Percentiles rank a stretch among this genome's conserved stretches.
phyloP scores from a whole-genome alignment of 2,797 vertebrate genomes.

The Benthosema pterotum region DNA sequence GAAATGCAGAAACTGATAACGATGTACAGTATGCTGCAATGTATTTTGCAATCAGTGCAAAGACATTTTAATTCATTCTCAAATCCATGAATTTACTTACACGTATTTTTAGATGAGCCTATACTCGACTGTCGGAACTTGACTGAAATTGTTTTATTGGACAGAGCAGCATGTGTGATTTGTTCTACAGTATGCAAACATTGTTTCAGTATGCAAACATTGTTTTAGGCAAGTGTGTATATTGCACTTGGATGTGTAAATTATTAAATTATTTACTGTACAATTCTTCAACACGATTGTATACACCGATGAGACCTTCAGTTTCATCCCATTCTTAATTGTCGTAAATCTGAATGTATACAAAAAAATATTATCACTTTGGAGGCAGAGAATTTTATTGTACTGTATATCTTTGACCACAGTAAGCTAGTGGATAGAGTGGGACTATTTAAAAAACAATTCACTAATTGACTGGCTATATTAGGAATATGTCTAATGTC shows the following conservation, averaged over 20 bases:
- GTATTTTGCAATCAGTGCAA: neutral
- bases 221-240: constrained; percentile 60
- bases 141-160: constrained; percentile 1
- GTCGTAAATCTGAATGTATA: neutral
- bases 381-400: neutral
- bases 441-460: neutral
- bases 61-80: neutral
- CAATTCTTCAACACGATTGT: neutral
- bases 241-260: neutral
- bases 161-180: neutral
- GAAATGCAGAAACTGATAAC: constrained; percentile 5
- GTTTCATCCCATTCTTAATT: neutral
- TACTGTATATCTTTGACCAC: constrained; percentile 24
- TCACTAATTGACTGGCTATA: neutral
- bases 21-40: neutral
- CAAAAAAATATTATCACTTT: neutral
- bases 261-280: neutral
- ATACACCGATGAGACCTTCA: constrained; percentile 19
- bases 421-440: constrained; percentile 1
- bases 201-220: constrained; percentile 80
- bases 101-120: too few relatives aligned
- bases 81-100: too few relatives aligned
- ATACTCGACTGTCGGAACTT: neutral
- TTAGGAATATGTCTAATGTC: too few relatives aligned
- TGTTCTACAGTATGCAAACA: constrained; percentile 59